Conservation (phyloP, 2,113 vertebrate genomes). For the Semnopithecus entellus region DNA sequence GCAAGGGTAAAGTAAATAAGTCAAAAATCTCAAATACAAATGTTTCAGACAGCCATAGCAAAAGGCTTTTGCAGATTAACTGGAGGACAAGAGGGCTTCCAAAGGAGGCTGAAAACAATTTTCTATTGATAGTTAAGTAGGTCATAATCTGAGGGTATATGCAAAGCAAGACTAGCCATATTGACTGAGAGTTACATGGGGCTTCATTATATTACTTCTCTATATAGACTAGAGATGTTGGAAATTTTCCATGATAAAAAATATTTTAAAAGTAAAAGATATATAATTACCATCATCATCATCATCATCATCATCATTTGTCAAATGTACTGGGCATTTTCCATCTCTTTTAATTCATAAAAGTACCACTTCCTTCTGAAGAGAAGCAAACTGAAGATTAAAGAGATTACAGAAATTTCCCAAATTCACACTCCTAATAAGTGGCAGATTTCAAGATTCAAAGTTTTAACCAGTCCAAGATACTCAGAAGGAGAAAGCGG, state of each 20-base stretch:
- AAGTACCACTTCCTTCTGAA: background rate
- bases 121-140: background rate
- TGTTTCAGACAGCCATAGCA: background rate
- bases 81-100: background rate
- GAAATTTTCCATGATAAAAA: background rate
- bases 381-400: background rate
- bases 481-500: background rate
- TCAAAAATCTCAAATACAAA: constrained; percentile 27
- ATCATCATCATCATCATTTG: background rate
- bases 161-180: background rate
- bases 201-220: background rate
- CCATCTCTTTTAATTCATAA: constrained; percentile 23
- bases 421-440: background rate
- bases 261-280: background rate
- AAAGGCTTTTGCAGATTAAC: background rate
- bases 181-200: background rate
- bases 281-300: background rate
- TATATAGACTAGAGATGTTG: background rate
- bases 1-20: background rate
- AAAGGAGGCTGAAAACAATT: background rate
- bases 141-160: background rate
- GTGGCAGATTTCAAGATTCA: background rate
- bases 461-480: background rate
- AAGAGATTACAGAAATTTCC: background rate
- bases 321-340: background rate